Base-by-base conservation (phyloP, 2,888 invertebrate species). In the Apamea monoglypha region DNA sequence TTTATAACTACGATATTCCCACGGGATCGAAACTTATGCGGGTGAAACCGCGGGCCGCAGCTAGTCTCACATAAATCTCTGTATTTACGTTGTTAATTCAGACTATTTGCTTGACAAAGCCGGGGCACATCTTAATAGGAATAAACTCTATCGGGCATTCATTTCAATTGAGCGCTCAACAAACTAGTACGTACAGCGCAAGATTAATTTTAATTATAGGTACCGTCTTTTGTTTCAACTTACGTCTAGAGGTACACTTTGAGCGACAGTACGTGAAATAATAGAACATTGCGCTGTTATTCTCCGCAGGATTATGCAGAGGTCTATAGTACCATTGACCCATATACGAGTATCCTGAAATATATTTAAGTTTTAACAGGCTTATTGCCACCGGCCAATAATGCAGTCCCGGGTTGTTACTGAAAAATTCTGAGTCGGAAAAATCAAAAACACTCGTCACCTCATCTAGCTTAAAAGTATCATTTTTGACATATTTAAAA, bases 121-220 rank as follows among this genome's bases (percentile, higher is more conserved):
- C 36, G 80, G 67, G 21, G 63, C 66, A 87, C 56, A 32, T 63
- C 73, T 83, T 83, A 82, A 80, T 61, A 74, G 74, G 68, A 63
- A 61, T 68, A 67, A 83, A 88, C 84, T 88, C 78, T 74, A 86
- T 82, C 74, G 78, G 18, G 59, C 82, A 80, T 81, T 79, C 78
- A 68, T 84, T 80, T 81, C 78, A 90, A 90, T 90, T 88, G 78
- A 81, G 76, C 56, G 68, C 76, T 70, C 67, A 68, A 68, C 50
- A 32, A 76, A 71, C 71, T 56, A 44, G 44, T 12, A 25, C 53
- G 8, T 21, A 78, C 56, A 74, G 63, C 64, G 73, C 74, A 69
- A 79, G 80, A 83, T 81, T 83, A 47, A 78, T 82, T 85, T 82
- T 76, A 79, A 78, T 78, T 77, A 36, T 36, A n/a, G n/a, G n/a